Evolutionary conservation across 2,797 vertebrate species (phyloP).

Genomic region (Dallia pectoralis): DNA sequence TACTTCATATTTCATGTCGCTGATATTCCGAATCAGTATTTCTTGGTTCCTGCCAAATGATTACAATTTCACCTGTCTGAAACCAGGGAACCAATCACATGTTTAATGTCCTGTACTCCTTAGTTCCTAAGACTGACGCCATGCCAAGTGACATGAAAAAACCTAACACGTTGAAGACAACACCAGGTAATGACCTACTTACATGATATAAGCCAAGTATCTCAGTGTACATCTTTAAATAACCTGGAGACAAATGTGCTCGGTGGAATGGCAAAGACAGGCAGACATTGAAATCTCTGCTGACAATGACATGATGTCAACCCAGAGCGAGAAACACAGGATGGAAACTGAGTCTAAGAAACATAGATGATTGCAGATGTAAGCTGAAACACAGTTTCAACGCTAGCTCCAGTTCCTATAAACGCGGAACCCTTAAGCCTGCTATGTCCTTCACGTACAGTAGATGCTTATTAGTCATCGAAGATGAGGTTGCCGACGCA

Average conservation of each 20-base stretch:
- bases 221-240: neutral
- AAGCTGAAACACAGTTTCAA: neutral
- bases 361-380: neutral
- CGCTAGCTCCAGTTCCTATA: neutral
- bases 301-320: neutral
- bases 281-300: neutral
- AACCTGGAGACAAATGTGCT: neutral
- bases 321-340: neutral
- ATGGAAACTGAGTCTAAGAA: neutral
- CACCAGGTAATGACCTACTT: constrained; percentile 70
- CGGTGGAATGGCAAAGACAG: neutral
- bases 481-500: neutral
- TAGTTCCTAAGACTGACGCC: constrained; percentile 82
- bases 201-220: neutral
- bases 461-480: neutral
- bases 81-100: neutral
- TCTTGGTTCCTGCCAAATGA: neutral
- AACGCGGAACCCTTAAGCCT: neutral
- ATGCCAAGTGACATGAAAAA: constrained; percentile 84
- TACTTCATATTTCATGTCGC: neutral
- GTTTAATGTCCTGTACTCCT: neutral
- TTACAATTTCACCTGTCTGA: neutral
- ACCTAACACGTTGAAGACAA: constrained; percentile 70
- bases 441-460: neutral
- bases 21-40: neutral